phyloP scores from a whole-genome alignment of 2,888 invertebrate genomes.

The Tupiocoris notatus region DNA sequence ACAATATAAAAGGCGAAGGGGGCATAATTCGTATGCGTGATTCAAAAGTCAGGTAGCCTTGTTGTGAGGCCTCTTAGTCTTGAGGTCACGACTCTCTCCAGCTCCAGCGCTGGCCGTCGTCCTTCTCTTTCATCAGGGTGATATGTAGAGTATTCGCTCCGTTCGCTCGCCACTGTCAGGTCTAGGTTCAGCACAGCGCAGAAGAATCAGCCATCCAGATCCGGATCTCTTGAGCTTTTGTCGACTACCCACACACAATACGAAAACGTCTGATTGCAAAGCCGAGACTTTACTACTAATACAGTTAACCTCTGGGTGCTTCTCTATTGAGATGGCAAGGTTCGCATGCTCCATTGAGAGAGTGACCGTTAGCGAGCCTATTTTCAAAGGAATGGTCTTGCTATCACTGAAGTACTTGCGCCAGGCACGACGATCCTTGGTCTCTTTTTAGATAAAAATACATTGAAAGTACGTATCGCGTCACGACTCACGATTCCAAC shows the following conservation, averaged over 20 bases:
- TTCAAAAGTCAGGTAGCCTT: conserved; percentile 28
- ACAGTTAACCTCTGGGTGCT: conserved; percentile 22
- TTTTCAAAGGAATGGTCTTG: background rate
- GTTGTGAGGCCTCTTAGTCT: conserved; percentile 16
- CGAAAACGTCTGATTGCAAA: conserved; percentile 29
- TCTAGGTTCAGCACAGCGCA: no score
- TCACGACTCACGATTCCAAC: background rate
- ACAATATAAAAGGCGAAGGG: background rate
- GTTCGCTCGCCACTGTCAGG: background rate
- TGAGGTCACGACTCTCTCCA: conserved; percentile 30
- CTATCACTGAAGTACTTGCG: background rate
- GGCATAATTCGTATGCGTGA: conserved; percentile 18
- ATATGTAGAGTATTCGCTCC: conserved; percentile 22
- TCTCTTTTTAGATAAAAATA: background rate
- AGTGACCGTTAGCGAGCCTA: conserved; percentile 31
- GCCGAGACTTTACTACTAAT: conserved; percentile 34
- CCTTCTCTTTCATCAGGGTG: conserved; percentile 31
- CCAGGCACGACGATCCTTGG: background rate
- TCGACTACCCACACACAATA: conserved; percentile 35
- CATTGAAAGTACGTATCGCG: background rate
- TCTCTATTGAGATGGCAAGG: background rate
- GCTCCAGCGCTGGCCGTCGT: background rate
- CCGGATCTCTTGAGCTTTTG: conserved; percentile 19
- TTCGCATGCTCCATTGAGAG: background rate
- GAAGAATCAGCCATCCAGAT: background rate